Evolutionary conservation across 1,140 invertebrate species (phyloP).

Genomic region (Drosophila quadrilineata): DNA sequence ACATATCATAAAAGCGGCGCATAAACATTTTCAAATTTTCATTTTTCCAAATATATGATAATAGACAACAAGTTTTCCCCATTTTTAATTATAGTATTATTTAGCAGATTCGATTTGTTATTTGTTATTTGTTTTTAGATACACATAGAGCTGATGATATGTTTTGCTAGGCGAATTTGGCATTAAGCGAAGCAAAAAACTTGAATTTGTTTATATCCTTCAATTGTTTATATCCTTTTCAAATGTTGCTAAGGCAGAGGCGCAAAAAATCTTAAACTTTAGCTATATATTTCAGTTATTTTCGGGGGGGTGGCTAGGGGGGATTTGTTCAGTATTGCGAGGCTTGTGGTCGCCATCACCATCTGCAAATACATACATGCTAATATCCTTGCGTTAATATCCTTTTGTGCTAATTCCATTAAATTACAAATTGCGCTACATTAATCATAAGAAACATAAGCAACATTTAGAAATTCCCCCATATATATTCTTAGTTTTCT

Average conservation of each 20-base stretch:
- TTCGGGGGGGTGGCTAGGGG: background rate
- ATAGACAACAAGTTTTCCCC: constrained; percentile 68
- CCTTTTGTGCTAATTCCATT: constrained; percentile 37
- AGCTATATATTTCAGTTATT: no score
- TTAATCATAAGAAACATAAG: constrained; percentile 62
- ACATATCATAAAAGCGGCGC: constrained; percentile 58
- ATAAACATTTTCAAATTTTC: constrained; percentile 65
- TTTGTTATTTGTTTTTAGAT: constrained; percentile 33
- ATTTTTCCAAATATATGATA: no score
- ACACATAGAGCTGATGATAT: constrained; percentile 52
- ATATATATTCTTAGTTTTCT: background rate
- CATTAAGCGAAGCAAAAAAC: constrained; percentile 42
- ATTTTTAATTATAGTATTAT: constrained; percentile 48
- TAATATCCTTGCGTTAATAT: background rate
- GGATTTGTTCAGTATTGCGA: background rate
- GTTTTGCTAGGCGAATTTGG: constrained; percentile 34
- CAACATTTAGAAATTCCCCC: constrained; percentile 46
- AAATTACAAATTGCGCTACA: constrained; percentile 73
- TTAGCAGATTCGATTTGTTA: constrained; percentile 16
- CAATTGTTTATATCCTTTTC: constrained; percentile 19
- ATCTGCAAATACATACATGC: background rate
- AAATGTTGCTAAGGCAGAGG: constrained; percentile 42
- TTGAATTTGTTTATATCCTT: no score
- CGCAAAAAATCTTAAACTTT: constrained; percentile 38
- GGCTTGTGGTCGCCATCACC: background rate